Base-by-base conservation (phyloP, 1,140 invertebrate genomes). In the Wasmannia auropunctata region DNA sequence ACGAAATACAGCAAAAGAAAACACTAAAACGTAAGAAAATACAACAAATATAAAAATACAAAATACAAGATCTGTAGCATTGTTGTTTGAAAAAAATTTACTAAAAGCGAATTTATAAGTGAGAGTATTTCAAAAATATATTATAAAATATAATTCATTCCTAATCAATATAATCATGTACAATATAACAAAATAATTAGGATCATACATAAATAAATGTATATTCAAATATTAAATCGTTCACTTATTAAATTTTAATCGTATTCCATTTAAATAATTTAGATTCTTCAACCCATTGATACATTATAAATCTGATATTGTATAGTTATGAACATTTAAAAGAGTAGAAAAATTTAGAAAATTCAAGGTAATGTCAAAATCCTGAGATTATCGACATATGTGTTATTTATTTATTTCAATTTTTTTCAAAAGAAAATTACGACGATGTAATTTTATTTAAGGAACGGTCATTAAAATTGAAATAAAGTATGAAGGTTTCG, bases 231-330 rank as follows among this genome's bases (percentile, higher is more conserved):
- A 62, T 62, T 60, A 76, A 60, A 63, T 65, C 56, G 25, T 31
- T 22, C 25, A 46, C 40, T 79, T 79, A 51, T 79, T 65, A 79
- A 65, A 31, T 25, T 40, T 56, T 74, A 74, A 56, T 74, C 25
- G 8, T 3, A 31, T 7, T n/a, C 19, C 16, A n/a, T 67, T 37
- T 56, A 74, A 43, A 58, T 75, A 58, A 75, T 25, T 80, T 80
- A 70, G 31, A 16, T 46, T 40, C 22, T 58, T 28, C 14, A 51
- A 6, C 11, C 4, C 6, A 19, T 7, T 1, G 1, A 67, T 65
- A 19, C 31, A 65, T 65, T 16, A 34, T 49, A 51, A 80, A 67
- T 79, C n/a, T 37, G 25, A 67, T 67, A 14, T 51, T 67, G 19
- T 6, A 11, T n/a, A 16, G n/a, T 51, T 65, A n/a, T 62, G n/a